Base-by-base conservation (phyloP, 53 echinoderm and acorn worm species). In the Stichopus horrens region DNA sequence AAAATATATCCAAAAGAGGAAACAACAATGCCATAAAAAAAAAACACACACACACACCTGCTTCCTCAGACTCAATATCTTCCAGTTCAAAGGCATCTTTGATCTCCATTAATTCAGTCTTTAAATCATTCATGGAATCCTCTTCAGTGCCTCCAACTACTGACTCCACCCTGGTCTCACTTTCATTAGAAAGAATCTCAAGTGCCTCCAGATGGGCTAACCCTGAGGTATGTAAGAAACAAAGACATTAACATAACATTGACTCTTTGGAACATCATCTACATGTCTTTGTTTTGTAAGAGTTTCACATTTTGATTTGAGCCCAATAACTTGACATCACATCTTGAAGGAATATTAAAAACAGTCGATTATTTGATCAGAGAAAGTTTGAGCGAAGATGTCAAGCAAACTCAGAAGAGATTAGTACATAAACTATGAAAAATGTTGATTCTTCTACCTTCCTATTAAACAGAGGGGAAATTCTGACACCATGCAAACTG, bases 1-100 rank as follows among this genome's bases (percentile, higher is more conserved):
- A 37, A 37, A 0, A 37, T 37, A 37, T 37, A 37, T 37, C 6
- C 21, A 75, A 75, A 19, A 21, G 22, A 21, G 63, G 5, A 6
- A 63, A 63, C 63, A 0, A 0, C 63, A 63, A 10, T 13, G 16
- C 16, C 63, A 63, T 13, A 16, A 10, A 63, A 63, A 63, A 18
- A 68, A 67, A 5, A 13, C 5, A 67, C 16, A 67, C 68, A 11
- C 16, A 76, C 90, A 54, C 19, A 93, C 93, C 94, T 78, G 89
- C 78, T 60, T 94, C 96, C 23, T 95, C 94, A 4, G 92, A 88
- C 21, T 97, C 97, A 37, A 97, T 53, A 54, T 97, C 97, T 63
- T 95, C 93, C 82, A 97, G 58, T 74, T 97, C 91, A 87, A 97
- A 97, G 14, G 97, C 95, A 88, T 94, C 97, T 88, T 94, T 95